Conservation (phyloP, 2,888 invertebrate species). For the Drosophila demipolita region DNA sequence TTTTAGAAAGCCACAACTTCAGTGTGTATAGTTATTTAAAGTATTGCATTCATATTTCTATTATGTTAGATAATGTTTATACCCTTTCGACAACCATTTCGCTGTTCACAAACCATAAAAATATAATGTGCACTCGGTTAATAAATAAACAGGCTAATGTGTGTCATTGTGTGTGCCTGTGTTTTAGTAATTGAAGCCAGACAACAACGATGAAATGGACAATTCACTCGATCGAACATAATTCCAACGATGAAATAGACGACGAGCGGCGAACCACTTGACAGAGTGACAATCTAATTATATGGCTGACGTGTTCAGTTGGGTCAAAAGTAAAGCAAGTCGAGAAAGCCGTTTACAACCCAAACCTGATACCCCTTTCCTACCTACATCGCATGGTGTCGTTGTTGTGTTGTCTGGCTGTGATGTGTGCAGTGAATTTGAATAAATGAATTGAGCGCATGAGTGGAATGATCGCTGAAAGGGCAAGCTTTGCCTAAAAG, state of each 20-base stretch:
- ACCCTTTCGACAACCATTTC: slow-evolving; percentile 1
- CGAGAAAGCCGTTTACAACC: neutral
- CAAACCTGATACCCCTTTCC: neutral
- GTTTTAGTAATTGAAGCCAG: slow-evolving; percentile 19
- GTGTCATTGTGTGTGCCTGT: neutral
- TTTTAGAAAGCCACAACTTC: no score
- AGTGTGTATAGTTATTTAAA: neutral
- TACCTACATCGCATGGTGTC: slow-evolving; percentile 3
- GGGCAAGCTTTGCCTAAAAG: slow-evolving; percentile 14
- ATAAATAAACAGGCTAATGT: slow-evolving; percentile 41
- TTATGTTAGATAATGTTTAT: neutral
- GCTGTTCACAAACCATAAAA: slow-evolving; percentile 11
- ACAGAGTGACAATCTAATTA: slow-evolving; percentile 77
- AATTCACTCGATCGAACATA: slow-evolving; percentile 59
- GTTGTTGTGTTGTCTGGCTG: slow-evolving; percentile 58
- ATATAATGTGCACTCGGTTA: slow-evolving; percentile 23
- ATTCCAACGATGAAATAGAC: slow-evolving; percentile 35
- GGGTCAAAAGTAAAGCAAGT: slow-evolving; percentile 8
- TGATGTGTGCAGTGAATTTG: slow-evolving; percentile 75
- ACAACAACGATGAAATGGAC: slow-evolving; percentile 37
- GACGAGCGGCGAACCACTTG: slow-evolving; percentile 56
- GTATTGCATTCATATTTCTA: neutral
- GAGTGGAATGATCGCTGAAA: slow-evolving; percentile 75
- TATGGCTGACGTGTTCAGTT: slow-evolving; percentile 70
- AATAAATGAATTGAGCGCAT: slow-evolving; percentile 70